These are phyloP conservation scores for Gyps fulvus DNA, from an alignment of 2,113 vertebrate genomes.

Conservation along the genomic window DNA sequence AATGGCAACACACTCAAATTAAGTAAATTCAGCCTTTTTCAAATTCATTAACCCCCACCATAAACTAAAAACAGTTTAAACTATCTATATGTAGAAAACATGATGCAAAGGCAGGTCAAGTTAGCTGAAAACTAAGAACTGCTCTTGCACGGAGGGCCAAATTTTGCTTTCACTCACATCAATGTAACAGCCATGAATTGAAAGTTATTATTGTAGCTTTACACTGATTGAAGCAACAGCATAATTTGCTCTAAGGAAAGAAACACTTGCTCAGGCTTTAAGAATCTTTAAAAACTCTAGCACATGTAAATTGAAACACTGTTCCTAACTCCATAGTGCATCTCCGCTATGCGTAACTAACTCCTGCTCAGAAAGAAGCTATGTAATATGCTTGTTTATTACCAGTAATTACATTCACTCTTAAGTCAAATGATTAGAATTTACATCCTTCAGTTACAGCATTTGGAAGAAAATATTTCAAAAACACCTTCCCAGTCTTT, in stretches of 20 bases:
- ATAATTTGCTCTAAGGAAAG: not conserved
- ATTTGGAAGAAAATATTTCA: not conserved
- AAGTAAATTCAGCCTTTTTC: not conserved
- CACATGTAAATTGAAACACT: not conserved
- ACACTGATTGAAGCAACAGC: not conserved
- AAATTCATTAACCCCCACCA: not conserved
- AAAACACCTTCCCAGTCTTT: not conserved
- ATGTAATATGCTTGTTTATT: not conserved
- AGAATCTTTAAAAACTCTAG: not conserved
- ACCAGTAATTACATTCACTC: not conserved
- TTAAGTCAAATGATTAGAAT: not conserved
- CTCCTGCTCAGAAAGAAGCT: not conserved
- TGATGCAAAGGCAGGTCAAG: not conserved
- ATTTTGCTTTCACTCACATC: not conserved
- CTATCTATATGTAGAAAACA: not conserved
- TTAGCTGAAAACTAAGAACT: not conserved
- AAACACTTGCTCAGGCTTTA: not conserved
- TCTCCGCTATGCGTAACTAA: not conserved
- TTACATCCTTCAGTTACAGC: not conserved
- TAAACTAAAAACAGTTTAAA: not conserved
- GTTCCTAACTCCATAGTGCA: not conserved
- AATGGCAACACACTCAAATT: not conserved
- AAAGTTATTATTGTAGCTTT: not conserved
- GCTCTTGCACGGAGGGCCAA: not conserved
- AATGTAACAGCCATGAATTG: not conserved